Conservation (phyloP, 2,888 invertebrate species). For the Tenthredo livida region DNA sequence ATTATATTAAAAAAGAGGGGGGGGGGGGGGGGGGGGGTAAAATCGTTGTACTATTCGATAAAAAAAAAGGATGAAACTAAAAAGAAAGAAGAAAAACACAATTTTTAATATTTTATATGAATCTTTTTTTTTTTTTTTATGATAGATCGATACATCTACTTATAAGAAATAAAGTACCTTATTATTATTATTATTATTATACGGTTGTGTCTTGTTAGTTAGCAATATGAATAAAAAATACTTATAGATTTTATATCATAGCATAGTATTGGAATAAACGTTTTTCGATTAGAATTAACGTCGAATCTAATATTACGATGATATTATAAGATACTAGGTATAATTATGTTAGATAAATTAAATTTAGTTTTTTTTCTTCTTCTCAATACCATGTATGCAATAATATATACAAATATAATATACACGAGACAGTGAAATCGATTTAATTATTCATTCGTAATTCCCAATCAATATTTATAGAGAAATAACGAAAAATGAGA, state of each 20-base stretch:
- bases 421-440: not conserved
- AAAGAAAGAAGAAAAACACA: not conserved
- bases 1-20: not conserved
- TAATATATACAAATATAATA: slow-evolving; percentile 32
- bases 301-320: not conserved
- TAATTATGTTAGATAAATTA: not conserved
- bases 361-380: not conserved
- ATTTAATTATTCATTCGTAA: not conserved
- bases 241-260: slow-evolving; percentile 7
- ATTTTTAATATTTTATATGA: not conserved
- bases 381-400: slow-evolving; percentile 1
- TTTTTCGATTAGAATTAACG: not conserved
- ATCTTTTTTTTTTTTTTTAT: not conserved
- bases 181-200: not conserved
- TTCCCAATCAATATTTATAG: not conserved
- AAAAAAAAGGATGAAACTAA: not conserved
- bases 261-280: slow-evolving; percentile 21
- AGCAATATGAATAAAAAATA: slow-evolving; percentile 28
- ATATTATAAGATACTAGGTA: not conserved
- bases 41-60: not conserved
- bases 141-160: not conserved
- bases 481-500: not conserved
- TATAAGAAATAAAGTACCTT: slow-evolving; percentile 14
- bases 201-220: slow-evolving; percentile 11
- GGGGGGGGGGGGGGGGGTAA: not conserved